Percentiles rank a stretch among this genome's conserved stretches.
Evolutionary conservation across 2,888 invertebrate genomes (phyloP).

Genomic region (Cantharis rufa): DNA sequence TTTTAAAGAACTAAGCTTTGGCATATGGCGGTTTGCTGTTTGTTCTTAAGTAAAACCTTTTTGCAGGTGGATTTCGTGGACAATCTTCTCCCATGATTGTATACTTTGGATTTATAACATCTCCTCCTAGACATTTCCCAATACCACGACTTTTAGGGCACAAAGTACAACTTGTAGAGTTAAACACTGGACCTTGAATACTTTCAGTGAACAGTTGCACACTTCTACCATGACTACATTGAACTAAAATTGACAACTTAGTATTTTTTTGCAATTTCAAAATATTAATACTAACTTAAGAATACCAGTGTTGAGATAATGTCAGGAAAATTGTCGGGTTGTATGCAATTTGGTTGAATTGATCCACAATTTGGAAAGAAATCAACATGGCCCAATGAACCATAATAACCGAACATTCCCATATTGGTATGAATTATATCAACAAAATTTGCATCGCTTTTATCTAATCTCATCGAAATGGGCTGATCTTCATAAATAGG

Average conservation of each 20-base stretch:
- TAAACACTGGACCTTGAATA: neutral
- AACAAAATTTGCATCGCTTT: neutral
- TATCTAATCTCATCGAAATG: neutral
- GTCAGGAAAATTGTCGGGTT: neutral
- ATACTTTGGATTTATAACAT: neutral
- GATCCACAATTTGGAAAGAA: neutral
- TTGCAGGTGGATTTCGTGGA: neutral
- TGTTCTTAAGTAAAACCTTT: neutral
- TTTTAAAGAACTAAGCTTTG: neutral
- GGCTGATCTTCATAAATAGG: neutral
- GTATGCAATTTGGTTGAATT: neutral
- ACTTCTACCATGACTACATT: neutral
- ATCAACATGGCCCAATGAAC: neutral
- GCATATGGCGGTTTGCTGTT: neutral
- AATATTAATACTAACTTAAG: neutral
- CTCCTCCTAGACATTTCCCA: neutral
- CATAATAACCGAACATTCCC: neutral
- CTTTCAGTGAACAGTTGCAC: neutral
- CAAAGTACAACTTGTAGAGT: neutral
- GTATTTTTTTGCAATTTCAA: neutral
- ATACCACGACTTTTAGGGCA: neutral
- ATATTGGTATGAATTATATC: neutral
- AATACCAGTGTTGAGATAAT: neutral
- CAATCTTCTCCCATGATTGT: neutral
- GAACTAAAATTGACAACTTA: neutral